Evolutionary conservation across 2,888 invertebrate species (phyloP), one percentile per base, ranked within the genome.

Genomic region (Xylota segnis): DNA sequence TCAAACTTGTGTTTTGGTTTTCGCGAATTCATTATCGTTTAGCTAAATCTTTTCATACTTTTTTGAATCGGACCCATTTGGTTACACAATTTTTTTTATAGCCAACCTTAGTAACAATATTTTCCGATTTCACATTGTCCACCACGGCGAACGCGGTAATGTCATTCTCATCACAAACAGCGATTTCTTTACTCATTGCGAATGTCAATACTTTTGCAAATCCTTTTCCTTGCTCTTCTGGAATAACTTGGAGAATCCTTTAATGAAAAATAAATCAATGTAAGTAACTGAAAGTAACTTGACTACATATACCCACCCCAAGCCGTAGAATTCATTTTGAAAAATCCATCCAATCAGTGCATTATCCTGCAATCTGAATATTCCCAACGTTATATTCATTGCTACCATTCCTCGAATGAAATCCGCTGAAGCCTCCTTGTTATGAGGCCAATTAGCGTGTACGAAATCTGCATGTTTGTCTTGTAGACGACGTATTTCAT

Each of bases 291-390:
- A 2, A 45, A 23, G 2, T 16, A 59, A 10, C 0, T 12, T 29
- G 12, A 14, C 7, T 43, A 43, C 6, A 14, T 6, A 32, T 10
- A 4, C 89, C 43, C 78, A 91, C 91, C 90, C 91, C 50, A 91
- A 45, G 0, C 91, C 91, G 0, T 90, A 78, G 74, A 90, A 91
- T 81, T 91, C 91, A 70, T 91, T 91, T 74, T 91, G 91, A 16
- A 91, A 90, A 52, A 90, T 89, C 91, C 91, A 91, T 14, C 89
- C 90, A 27, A 91, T 76, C 27, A 90, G 76, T 34, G 88, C 88
- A 32, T 88, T 88, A 29, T 89, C 89, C 9, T 71, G 56, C 32
- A 87, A 79, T 34, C 89, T 86, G 50, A 88, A 90, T 43, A 90
- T 86, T 3, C 91, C 91, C 29, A 89, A 29, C 0, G 90, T 88